phyloP scores from a whole-genome alignment of 2,888 invertebrate species.

The Dione vanillae region DNA sequence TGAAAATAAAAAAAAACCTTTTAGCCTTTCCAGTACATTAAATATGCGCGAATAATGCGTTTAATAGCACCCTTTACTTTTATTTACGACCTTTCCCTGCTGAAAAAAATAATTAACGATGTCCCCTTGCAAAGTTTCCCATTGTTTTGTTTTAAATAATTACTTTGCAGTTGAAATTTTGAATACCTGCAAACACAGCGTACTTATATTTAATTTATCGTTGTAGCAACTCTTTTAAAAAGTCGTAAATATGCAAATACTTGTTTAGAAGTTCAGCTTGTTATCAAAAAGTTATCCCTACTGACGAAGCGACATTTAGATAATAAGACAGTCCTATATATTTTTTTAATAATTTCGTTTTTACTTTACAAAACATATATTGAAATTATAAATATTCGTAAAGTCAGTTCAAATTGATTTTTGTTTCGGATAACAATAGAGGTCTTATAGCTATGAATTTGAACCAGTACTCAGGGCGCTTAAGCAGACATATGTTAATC shows the following conservation, averaged over 20 bases:
- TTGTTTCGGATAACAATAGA: neutral
- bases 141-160: conserved; percentile 71
- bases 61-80: conserved; percentile 82
- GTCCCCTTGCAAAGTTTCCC: conserved; percentile 66
- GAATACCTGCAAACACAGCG: conserved; percentile 40
- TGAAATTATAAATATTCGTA: no score
- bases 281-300: conserved; percentile 24
- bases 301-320: neutral
- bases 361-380: no score
- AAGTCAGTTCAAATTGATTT: neutral
- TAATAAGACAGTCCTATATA: neutral
- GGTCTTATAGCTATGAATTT: no score
- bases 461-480: no score
- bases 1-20: conserved; percentile 73
- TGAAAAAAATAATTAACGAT: conserved; percentile 78
- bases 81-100: conserved; percentile 75
- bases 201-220: conserved; percentile 33
- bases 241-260: conserved; percentile 22
- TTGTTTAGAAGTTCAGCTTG: conserved; percentile 22
- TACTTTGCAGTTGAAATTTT: conserved; percentile 53
- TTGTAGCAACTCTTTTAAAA: conserved; percentile 37
- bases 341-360: no score
- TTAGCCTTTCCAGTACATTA: conserved; percentile 81
- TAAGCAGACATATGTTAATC: no score
- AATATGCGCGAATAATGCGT: conserved; percentile 82